A percentile compares a stretch with the other conserved stretches of the same genome.
Conservation (phyloP, 2,113 vertebrate genomes). For the Isurus oxyrinchus region DNA sequence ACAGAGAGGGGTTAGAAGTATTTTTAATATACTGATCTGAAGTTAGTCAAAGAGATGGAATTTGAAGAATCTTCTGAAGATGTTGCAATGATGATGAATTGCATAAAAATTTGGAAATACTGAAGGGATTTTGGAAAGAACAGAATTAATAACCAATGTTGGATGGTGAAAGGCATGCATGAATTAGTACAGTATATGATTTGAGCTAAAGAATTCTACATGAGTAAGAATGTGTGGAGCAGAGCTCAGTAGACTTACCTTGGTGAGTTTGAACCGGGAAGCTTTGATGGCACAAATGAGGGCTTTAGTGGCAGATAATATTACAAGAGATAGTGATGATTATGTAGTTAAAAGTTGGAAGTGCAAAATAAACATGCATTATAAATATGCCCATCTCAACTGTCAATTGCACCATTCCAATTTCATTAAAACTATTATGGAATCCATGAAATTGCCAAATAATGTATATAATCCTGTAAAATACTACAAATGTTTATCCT, state of each 20-base stretch:
- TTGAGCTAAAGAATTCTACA: neutral
- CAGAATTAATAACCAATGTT: neutral
- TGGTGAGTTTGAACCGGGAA: neutral
- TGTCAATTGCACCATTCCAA: neutral
- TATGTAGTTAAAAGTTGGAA: neutral
- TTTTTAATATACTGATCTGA: neutral
- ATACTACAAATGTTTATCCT: neutral
- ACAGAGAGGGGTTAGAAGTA: neutral
- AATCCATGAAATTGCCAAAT: neutral
- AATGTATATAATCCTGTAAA: neutral
- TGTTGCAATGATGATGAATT: neutral
- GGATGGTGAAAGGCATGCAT: neutral
- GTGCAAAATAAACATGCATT: neutral
- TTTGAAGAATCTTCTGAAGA: neutral
- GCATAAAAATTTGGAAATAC: neutral
- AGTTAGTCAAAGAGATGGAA: neutral
- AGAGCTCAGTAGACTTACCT: neutral
- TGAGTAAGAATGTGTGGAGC: neutral
- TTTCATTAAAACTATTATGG: neutral
- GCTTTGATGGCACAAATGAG: neutral
- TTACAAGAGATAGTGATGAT: neutral
- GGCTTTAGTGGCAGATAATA: neutral
- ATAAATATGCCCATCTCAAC: neutral
- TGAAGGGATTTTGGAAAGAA: neutral
- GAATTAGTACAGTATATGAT: neutral